phyloP scores from a whole-genome alignment of 2,113 vertebrate genomes.

The Lamprologus callipterus region DNA sequence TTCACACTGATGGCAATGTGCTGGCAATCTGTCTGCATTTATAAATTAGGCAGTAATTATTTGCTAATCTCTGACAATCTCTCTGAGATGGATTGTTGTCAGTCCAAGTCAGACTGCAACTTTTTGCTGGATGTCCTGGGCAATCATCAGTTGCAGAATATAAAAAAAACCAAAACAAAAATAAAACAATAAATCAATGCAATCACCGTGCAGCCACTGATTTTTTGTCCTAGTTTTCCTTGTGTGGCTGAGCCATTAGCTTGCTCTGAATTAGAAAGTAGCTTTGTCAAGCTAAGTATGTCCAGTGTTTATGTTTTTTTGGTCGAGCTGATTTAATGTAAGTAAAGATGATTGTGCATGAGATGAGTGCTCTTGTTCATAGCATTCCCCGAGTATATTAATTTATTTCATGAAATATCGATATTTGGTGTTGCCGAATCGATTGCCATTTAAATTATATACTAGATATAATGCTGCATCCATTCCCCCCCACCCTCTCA shows the following conservation, averaged over 20 bases:
- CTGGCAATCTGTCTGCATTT: not conserved
- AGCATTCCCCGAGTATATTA: not conserved
- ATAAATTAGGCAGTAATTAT: not conserved
- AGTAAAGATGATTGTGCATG: not conserved
- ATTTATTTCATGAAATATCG: not conserved
- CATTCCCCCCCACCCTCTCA: rapidly evolving
- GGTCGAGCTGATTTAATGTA: not conserved
- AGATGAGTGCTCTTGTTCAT: not conserved
- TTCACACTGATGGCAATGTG: not conserved
- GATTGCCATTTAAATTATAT: not conserved
- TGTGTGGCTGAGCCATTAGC: not conserved
- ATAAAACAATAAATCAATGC: not conserved
- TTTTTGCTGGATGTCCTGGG: not conserved
- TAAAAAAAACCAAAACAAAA: not conserved
- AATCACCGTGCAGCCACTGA: not conserved
- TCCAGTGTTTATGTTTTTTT: not conserved
- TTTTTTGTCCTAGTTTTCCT: not conserved
- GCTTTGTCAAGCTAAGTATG: not conserved
- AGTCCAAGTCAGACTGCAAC: not conserved
- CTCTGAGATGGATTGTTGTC: not conserved
- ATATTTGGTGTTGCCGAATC: not conserved
- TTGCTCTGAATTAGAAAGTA: not conserved
- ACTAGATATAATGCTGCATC: not conserved
- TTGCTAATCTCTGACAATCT: not conserved
- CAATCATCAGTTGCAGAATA: not conserved